Percentiles rank a stretch among this genome's conserved stretches.
These are phyloP conservation scores for Parnassius smintheus DNA, from an alignment of 2,888 invertebrate species.

Conservation along the genomic window DNA sequence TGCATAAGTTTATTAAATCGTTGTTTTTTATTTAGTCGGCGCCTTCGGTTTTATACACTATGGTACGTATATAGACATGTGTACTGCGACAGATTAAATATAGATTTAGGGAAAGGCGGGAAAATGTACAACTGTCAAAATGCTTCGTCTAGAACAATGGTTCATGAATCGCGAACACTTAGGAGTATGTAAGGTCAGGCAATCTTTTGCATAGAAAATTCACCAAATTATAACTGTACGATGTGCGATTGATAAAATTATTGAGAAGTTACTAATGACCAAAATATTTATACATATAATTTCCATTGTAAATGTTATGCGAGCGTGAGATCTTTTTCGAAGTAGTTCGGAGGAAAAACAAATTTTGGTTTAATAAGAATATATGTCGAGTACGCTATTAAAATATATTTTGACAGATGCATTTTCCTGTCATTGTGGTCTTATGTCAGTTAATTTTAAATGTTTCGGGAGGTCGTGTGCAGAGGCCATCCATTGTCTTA, in stretches of 20 bases:
- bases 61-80: not conserved
- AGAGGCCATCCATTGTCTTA: not conserved
- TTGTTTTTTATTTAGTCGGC: conserved; percentile 17
- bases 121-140: conserved; percentile 13
- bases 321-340: too few species aligned
- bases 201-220: too few species aligned
- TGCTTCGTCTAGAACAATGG: not conserved
- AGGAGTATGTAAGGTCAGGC: too few species aligned
- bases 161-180: too few species aligned
- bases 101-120: conserved; percentile 2
- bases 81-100: not conserved
- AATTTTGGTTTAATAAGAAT: too few species aligned
- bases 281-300: too few species aligned
- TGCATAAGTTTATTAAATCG: conserved; percentile 32
- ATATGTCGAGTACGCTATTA: not conserved
- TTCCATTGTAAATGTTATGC: too few species aligned
- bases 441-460: not conserved
- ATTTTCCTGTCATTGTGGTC: not conserved
- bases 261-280: too few species aligned
- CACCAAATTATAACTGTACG: too few species aligned
- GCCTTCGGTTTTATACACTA: conserved; percentile 9
- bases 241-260: too few species aligned
- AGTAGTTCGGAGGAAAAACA: too few species aligned
- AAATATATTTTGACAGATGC: not conserved
- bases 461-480: not conserved